Conservation (phyloP, 2,797 vertebrate species). For the Petrocephalus sullivani region DNA sequence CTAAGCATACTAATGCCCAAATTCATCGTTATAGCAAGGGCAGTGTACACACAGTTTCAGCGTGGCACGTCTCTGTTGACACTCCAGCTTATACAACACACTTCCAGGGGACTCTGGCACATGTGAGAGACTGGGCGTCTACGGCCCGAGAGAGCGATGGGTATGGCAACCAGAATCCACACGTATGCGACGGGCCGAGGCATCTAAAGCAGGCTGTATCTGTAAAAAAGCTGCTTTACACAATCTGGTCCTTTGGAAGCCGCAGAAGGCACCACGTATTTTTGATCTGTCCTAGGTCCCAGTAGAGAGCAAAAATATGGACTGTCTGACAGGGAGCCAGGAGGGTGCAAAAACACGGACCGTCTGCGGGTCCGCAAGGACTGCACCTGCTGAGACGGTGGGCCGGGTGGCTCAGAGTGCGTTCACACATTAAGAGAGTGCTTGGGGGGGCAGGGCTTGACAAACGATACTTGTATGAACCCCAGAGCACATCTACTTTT, state of each 20-base stretch:
- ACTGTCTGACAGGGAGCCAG: not conserved
- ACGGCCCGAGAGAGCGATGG: not conserved
- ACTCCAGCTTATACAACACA: not conserved
- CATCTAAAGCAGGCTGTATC: not conserved
- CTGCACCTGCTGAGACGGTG: not conserved
- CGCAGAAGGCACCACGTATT: not conserved
- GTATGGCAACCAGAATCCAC: not conserved
- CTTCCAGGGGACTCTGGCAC: not conserved
- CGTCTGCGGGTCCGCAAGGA: not conserved
- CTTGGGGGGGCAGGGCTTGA: not conserved
- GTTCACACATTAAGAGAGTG: not conserved
- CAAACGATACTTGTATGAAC: not conserved
- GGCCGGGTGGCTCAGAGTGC: not conserved
- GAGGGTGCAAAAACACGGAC: not conserved
- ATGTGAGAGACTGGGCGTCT: not conserved
- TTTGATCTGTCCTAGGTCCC: not conserved
- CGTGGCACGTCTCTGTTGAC: not conserved
- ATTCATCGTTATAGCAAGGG: not conserved
- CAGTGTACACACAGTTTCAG: not conserved
- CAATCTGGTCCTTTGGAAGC: not conserved
- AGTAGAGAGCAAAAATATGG: not conserved
- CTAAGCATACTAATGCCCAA: not conserved
- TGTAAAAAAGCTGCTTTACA: not conserved
- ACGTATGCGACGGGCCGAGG: not conserved
- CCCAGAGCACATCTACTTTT: not conserved